Evolutionary conservation across 2,113 vertebrate genomes (phyloP).

Genomic region (Triplophysa dalaica): DNA sequence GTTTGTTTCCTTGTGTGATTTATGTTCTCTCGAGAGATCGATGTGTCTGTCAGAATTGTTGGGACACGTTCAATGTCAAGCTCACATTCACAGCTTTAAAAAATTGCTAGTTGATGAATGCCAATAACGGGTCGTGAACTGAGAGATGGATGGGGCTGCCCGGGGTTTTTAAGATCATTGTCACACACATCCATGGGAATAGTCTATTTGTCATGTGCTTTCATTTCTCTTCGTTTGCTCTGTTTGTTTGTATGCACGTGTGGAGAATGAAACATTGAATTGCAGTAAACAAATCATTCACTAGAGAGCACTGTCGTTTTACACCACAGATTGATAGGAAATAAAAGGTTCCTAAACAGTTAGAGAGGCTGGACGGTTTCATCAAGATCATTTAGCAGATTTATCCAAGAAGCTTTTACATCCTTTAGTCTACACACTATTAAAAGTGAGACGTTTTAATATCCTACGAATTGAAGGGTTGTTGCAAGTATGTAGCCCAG

Average conservation of each 20-base stretch:
- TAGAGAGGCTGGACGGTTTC: too few species aligned
- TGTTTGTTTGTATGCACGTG: neutral
- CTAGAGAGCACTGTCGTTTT: constrained; percentile 47
- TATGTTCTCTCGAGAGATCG: neutral
- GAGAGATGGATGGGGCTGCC: constrained; percentile 18
- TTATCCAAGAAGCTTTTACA: too few species aligned
- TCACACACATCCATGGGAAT: neutral
- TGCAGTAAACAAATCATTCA: neutral
- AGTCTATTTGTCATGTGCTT: constrained; percentile 1
- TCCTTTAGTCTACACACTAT: too few species aligned
- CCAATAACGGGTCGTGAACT: constrained; percentile 10
- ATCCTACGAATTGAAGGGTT: too few species aligned
- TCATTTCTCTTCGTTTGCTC: neutral
- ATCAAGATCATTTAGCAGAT: too few species aligned
- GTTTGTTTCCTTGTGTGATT: neutral
- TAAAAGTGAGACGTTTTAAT: too few species aligned
- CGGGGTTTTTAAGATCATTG: neutral
- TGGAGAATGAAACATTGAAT: neutral
- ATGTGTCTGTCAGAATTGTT: constrained; percentile 12
- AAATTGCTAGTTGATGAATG: constrained; percentile 20
- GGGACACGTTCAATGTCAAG: constrained; percentile 14
- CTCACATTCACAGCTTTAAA: constrained; percentile 20
- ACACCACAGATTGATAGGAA: too few species aligned
- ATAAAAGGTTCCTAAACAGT: too few species aligned
- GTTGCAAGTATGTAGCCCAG: too few species aligned